Evolutionary conservation across 2,113 vertebrate species (phyloP).

Genomic region (Rhizomys pruinosus): DNA sequence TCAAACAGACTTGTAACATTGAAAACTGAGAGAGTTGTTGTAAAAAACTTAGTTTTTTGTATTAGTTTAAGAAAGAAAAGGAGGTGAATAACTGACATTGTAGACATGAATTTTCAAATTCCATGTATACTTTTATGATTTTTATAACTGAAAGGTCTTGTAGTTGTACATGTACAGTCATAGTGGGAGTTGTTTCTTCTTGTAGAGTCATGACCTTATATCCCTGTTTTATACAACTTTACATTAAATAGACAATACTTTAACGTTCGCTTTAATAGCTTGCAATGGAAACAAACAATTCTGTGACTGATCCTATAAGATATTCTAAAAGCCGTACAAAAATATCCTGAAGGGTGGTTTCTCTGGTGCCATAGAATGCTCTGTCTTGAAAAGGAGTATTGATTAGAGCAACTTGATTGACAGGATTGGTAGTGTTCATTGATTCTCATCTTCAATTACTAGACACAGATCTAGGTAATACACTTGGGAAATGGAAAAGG

Average conservation of each 20-base stretch:
- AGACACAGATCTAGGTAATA: background rate
- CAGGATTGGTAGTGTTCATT: background rate
- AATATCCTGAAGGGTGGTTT: background rate
- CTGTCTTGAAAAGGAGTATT: background rate
- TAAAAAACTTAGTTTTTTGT: background rate
- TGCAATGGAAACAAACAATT: background rate
- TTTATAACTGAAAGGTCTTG: background rate
- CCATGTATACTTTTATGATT: background rate
- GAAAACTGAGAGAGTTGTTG: background rate
- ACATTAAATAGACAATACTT: background rate
- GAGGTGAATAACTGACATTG: background rate
- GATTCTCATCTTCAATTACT: background rate
- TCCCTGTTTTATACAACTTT: background rate
- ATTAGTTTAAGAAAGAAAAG: background rate
- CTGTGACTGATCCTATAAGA: background rate
- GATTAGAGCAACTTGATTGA: background rate
- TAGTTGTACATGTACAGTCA: constrained; percentile 22
- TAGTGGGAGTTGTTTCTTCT: background rate
- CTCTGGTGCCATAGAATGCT: background rate
- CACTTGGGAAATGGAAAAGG: background rate
- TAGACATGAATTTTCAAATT: background rate
- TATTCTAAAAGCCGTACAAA: background rate
- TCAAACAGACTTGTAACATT: background rate
- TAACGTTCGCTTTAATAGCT: background rate
- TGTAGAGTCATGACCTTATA: background rate